phyloP scores from a whole-genome alignment of 2,888 invertebrate species.

The Lordiphosa andalusiaca region DNA sequence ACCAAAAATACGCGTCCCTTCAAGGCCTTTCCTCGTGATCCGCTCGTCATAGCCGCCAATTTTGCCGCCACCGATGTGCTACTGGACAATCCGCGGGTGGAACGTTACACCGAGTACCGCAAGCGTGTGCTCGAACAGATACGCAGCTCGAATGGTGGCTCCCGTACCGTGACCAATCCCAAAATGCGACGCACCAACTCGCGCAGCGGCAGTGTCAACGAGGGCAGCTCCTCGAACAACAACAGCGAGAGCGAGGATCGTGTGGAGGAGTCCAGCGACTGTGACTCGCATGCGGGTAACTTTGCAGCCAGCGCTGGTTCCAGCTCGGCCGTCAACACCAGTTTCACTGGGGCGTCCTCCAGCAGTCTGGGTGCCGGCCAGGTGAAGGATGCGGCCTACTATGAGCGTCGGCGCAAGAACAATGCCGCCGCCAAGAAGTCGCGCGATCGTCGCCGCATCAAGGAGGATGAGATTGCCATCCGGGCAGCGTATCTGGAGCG shows the following conservation, averaged over 20 bases:
- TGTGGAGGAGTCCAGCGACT: slow-evolving; percentile 77
- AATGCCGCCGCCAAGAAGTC: slow-evolving; percentile 97
- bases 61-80: slow-evolving; percentile 82
- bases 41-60: slow-evolving; percentile 83
- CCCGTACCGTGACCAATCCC: slow-evolving; percentile 83
- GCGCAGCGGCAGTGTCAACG: slow-evolving; percentile 72
- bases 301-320: slow-evolving; percentile 25
- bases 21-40: slow-evolving; percentile 87
- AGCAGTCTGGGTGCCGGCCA: slow-evolving; percentile 40
- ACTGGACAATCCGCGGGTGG: slow-evolving; percentile 83
- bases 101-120: slow-evolving; percentile 87
- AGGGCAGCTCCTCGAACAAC: slow-evolving; percentile 69
- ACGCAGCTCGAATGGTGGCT: slow-evolving; percentile 83
- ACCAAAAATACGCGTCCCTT: slow-evolving; percentile 83
- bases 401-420: slow-evolving; percentile 93
- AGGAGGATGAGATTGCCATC: slow-evolving; percentile 95
- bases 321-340: slow-evolving; percentile 16
- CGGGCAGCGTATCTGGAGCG: slow-evolving; percentile 92
- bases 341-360: slow-evolving; percentile 1
- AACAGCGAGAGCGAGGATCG: slow-evolving; percentile 78
- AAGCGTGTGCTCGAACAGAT: slow-evolving; percentile 84
- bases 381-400: slow-evolving; percentile 90
- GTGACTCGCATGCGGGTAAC: slow-evolving; percentile 75
- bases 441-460: slow-evolving; percentile 91
- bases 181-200: slow-evolving; percentile 85